Evolutionary conservation across 2,113 vertebrate species (phyloP), one percentile per base, ranked within the genome.

Genomic region (Galeopterus variegatus): DNA sequence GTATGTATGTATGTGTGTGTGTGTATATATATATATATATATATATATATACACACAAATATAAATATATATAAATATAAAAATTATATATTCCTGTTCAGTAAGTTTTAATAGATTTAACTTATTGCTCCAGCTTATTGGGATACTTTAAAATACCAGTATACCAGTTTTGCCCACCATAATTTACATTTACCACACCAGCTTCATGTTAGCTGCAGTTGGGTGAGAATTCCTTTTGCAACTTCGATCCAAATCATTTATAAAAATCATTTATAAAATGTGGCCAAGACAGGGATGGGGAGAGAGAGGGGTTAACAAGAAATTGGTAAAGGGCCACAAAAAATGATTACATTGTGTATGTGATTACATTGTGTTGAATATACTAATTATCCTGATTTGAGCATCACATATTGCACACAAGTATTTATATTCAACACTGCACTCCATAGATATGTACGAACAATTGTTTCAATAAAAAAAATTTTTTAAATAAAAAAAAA

Each of bases 141-240:
- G 26, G 33, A 85, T 92, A 92, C 60, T 93, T 89, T 60, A 84
- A 94, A 92, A 84, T 75, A 75, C 41, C 92, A 79, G 7, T 67
- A 84, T 75, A 75, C 41, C 92, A 79, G 7, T 67, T 97, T 92
- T 96, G 17, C 23, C 52, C 26, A 24, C 36, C 41, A 31, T 83
- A 45, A 48, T 41, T 62, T 73, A 67, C 5, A 58, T 73, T 73
- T 65, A 33, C 36, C 33, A 9, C 33, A 69, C 26, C 65, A 60
- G 26, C 24, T 64, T 96, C 50, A 52, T 83, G 4, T 89, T 91
- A 85, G 21, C 28, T 82, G 64, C 10, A 80, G 3, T 60, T 93
- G 41, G 54, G 60, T 73, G 13, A 60, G 23, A 69, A 95, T 72
- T 62, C 24, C 70, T 28, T 95, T 67, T 96, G 28, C 15, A 88